Conservation (phyloP, 1,140 invertebrate genomes). For the Olivierus martensii region DNA sequence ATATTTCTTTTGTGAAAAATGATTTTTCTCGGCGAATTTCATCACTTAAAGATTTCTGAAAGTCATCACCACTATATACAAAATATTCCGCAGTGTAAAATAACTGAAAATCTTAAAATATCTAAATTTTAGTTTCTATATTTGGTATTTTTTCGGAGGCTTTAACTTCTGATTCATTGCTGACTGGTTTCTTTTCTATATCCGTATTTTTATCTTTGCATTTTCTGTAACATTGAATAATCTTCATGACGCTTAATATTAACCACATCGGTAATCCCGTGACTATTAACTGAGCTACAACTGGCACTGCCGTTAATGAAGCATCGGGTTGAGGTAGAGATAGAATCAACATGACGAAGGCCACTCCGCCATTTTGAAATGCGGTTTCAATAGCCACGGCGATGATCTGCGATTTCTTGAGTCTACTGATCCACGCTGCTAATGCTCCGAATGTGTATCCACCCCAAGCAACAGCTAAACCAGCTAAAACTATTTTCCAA, state of each 20-base stretch:
- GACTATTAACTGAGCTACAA: conserved; percentile 25
- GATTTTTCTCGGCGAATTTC: no score
- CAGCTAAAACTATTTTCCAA: conserved; percentile 26
- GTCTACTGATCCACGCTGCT: conserved; percentile 12
- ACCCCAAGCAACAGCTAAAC: conserved; percentile 35
- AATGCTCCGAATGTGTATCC: conserved; percentile 37
- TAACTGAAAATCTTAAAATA: no score
- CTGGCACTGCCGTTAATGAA: conserved; percentile 31
- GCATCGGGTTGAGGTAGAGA: conserved; percentile 34
- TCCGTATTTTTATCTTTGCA: neutral
- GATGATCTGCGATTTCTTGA: conserved; percentile 26
- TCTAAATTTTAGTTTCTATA: no score
- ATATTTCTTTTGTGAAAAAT: no score
- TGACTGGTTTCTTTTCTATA: neutral
- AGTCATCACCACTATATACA: no score
- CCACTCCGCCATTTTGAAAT: conserved; percentile 35
- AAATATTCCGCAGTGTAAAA: no score
- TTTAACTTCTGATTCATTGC: no score
- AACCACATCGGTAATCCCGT: conserved; percentile 22
- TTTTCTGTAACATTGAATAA: neutral
- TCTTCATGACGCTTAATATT: conserved; percentile 4
- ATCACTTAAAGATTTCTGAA: no score
- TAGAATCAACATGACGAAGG: conserved; percentile 33
- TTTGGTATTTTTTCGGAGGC: no score
- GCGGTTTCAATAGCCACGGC: conserved; percentile 40